Evolutionary conservation across 2,113 vertebrate species (phyloP).

Genomic region (Phoxinus phoxinus): DNA sequence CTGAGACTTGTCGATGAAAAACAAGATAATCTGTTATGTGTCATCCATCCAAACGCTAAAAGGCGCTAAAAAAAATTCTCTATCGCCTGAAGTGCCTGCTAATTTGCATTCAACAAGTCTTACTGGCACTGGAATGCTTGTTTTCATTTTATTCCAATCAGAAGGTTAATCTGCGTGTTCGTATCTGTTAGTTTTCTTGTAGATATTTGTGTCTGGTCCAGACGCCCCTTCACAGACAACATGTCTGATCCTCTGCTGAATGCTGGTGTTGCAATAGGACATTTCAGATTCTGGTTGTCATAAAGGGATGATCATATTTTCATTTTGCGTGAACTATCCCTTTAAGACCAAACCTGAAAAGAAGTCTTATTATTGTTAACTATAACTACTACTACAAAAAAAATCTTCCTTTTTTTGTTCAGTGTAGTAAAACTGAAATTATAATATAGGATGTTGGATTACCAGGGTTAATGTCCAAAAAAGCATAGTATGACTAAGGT

Average conservation of each 20-base stretch:
- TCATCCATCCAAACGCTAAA: not conserved
- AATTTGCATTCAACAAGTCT: constrained; percentile 1
- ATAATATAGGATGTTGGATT: not conserved
- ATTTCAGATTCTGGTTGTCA: not conserved
- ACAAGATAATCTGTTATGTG: not conserved
- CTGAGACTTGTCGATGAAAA: not conserved
- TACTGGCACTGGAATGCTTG: not conserved
- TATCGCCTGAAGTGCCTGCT: not conserved
- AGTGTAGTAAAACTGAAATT: not conserved
- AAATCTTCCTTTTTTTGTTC: not conserved
- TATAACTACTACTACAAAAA: not conserved
- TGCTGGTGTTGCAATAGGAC: not conserved
- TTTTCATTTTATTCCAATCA: constrained; percentile 1
- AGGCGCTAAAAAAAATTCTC: not conserved
- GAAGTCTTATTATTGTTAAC: not conserved
- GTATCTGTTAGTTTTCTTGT: not conserved
- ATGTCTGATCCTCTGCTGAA: not conserved
- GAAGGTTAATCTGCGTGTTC: not conserved
- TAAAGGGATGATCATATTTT: no score
- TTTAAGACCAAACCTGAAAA: not conserved
- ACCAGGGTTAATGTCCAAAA: not conserved
- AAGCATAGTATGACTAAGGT: not conserved
- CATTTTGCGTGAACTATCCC: no score
- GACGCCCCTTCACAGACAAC: not conserved
- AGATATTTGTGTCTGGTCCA: not conserved